phyloP scores from a whole-genome alignment of 2,113 vertebrate species.

The Odocoileus virginianus region DNA sequence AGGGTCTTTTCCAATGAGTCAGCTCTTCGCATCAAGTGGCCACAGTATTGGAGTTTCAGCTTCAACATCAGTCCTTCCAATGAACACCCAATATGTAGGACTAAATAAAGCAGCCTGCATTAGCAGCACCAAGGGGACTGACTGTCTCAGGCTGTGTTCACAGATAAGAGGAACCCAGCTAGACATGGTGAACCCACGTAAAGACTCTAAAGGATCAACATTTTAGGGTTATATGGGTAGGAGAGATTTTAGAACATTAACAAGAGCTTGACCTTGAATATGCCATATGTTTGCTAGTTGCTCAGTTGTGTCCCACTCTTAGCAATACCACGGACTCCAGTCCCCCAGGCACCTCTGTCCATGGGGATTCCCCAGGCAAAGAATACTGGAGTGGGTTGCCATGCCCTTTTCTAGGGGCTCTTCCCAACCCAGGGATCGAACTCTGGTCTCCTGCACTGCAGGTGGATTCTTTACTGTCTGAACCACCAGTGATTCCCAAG shows the following conservation, averaged over 20 bases:
- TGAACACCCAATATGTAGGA: not conserved
- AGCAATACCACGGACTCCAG: not conserved
- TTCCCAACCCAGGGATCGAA: not conserved
- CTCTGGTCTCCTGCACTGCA: not conserved
- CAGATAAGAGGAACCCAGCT: not conserved
- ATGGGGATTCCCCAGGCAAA: not conserved
- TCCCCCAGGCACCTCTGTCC: not conserved
- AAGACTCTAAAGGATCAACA: not conserved
- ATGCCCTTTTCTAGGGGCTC: not conserved
- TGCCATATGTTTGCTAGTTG: not conserved
- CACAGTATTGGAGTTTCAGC: not conserved
- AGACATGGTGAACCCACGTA: not conserved
- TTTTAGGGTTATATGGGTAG: not conserved
- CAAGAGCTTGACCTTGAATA: conserved; percentile 24
- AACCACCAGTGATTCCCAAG: not conserved
- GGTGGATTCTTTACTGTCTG: not conserved
- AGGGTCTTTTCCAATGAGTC: not conserved
- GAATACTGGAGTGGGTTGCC: not conserved
- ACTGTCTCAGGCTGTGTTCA: not conserved
- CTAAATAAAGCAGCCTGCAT: not conserved
- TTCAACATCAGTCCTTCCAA: not conserved
- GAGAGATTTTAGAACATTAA: conserved; percentile 42
- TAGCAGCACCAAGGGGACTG: accelerated
- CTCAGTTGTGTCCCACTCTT: not conserved
- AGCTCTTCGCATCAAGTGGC: not conserved